phyloP scores from a whole-genome alignment of 2,113 vertebrate species.

The Lagopus leucura region DNA sequence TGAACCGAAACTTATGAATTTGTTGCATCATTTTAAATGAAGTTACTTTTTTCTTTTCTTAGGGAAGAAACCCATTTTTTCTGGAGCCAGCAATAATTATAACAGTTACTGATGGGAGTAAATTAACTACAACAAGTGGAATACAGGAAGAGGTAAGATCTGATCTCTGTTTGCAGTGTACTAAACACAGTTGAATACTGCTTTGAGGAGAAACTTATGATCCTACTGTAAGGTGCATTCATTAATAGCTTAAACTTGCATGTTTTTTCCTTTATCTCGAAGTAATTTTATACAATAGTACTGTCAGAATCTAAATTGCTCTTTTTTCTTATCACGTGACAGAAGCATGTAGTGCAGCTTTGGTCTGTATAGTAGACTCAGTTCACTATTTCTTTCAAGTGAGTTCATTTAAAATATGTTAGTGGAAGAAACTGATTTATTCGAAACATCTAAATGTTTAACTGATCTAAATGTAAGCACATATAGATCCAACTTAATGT shows the following conservation, averaged over 20 bases:
- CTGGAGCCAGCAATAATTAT: slow-evolving; percentile 94
- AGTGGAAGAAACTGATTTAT: not conserved
- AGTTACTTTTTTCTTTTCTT: not conserved
- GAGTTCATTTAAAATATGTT: not conserved
- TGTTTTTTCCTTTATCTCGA: not conserved
- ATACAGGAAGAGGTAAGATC: slow-evolving; percentile 92
- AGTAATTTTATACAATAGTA: not conserved
- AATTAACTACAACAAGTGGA: slow-evolving; percentile 87
- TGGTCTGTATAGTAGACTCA: not conserved
- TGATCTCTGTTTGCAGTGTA: not conserved
- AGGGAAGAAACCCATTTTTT: slow-evolving; percentile 95
- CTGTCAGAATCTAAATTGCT: not conserved
- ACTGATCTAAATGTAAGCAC: not conserved
- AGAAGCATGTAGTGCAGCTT: not conserved
- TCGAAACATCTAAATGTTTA: not conserved
- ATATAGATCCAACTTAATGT: not conserved
- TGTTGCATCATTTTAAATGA: not conserved
- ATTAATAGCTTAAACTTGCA: not conserved
- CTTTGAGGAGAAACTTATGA: not conserved
- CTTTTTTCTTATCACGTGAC: not conserved
- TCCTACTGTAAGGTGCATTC: not conserved
- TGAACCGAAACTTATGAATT: not conserved
- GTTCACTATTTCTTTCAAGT: not conserved
- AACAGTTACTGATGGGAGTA: slow-evolving; percentile 93
- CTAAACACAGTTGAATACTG: not conserved